Base-by-base conservation (phyloP, 2,113 vertebrate species). In the Centropus unirufus region DNA sequence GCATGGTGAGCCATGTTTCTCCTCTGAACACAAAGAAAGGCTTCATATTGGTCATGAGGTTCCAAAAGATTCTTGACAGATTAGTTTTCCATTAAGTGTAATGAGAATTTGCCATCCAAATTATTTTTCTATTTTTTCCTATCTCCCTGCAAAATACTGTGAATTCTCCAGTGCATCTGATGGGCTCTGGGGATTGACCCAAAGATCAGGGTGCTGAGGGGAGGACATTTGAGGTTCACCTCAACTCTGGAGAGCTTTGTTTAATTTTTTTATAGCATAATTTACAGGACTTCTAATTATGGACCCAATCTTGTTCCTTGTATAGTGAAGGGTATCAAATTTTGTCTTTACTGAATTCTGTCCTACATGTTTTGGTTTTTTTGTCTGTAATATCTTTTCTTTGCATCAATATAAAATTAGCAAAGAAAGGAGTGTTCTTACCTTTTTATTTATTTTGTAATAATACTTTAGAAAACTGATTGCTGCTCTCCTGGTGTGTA, bases 301-400 rank as follows among this genome's bases (percentile, higher is more conserved):
- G 22, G 66, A 30, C 26, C 23, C 19, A 26, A 0, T 44, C 58
- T 39, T 83, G 22, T 39, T 77, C 49, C 39, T 82, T n/a, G 9
- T 40, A 14, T 19, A 22, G 44, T 6, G 11, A 59, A 23, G 32
- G 51, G 6, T 59, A 16, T 57, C 8, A 22, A 13, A 20, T 1
- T 1, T 11, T 20, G 8, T 19, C 34, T 32, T 40, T 24, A 39
- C 8, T 29, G 4, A 14, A 7, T 32, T 14, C 36, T 21, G 12
- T 7, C 55, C 27, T 9, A 21, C 0, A 2, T 24, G 26, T 8
- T 54, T 47, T 32, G 6, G 7, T 4, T 39, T 59, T 57, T 66
- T 51, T 67, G 32, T 8, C 72, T 46, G 44, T 46, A 51, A 9
- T 18, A 32, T 68, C 9, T 6, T 13, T 57, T 61, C 40, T 58